Evolutionary conservation across 2,113 vertebrate species (phyloP).

Genomic region (Delphinus delphis): DNA sequence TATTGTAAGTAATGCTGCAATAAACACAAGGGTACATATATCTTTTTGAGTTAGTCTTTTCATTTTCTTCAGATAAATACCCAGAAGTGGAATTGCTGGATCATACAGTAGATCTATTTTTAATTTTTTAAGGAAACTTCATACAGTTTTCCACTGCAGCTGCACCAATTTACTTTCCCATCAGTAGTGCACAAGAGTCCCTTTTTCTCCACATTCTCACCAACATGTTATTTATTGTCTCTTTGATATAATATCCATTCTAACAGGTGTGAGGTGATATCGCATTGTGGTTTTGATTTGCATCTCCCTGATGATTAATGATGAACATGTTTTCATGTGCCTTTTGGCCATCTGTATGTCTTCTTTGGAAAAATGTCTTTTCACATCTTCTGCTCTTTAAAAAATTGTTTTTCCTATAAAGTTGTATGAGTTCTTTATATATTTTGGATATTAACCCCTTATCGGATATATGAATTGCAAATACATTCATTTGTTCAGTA

Average conservation of each 20-base stretch:
- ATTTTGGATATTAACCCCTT: no score
- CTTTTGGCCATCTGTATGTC: no score
- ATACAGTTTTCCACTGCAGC: background rate
- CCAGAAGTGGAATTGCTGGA: background rate
- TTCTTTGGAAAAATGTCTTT: no score
- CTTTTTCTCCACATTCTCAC: background rate
- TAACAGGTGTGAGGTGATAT: background rate
- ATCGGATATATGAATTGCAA: no score
- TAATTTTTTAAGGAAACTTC: background rate
- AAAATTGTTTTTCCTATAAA: no score
- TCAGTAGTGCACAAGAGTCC: accelerated
- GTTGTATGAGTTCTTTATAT: no score
- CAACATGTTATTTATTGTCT: background rate
- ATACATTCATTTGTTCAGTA: no score
- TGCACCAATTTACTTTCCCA: background rate
- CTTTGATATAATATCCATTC: background rate
- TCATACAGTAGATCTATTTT: background rate
- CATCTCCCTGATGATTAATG: no score
- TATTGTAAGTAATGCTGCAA: background rate
- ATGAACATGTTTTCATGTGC: no score
- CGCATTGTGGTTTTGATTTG: no score
- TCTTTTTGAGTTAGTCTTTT: background rate
- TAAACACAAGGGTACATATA: background rate
- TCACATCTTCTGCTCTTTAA: no score
- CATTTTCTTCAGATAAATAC: background rate